These are phyloP conservation scores for Sinosuthora webbiana DNA, from an alignment of 2,113 vertebrate species.

Conservation along the genomic window DNA sequence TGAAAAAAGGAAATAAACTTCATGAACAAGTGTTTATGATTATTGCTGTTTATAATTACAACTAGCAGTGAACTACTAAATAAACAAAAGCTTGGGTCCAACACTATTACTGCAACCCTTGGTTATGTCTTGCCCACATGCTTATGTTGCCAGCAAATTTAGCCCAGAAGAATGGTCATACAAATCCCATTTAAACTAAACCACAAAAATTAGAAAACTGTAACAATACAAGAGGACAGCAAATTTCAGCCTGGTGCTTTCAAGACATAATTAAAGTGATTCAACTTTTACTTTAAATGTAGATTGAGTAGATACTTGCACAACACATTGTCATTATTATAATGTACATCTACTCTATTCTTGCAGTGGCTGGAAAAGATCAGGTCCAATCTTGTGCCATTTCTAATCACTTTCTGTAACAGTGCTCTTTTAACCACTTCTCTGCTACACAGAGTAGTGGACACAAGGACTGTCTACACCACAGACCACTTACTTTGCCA, in stretches of 20 bases:
- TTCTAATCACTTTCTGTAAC: neutral
- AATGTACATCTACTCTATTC: neutral
- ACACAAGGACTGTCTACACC: neutral
- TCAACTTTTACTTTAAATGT: neutral
- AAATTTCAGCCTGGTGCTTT: neutral
- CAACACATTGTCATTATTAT: neutral
- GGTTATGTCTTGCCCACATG: neutral
- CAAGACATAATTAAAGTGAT: neutral
- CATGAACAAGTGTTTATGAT: neutral
- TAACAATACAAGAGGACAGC: neutral
- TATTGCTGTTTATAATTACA: neutral
- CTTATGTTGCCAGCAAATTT: neutral
- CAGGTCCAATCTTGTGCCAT: neutral
- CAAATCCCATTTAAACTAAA: neutral
- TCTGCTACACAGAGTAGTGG: neutral
- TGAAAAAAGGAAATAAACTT: neutral
- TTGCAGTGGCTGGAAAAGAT: neutral
- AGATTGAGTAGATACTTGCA: neutral
- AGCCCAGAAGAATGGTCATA: neutral
- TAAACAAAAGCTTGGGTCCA: neutral
- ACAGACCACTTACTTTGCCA: neutral
- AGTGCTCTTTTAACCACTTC: neutral
- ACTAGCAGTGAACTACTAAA: neutral
- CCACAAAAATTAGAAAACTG: neutral
- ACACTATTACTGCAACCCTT: accelerated